These are phyloP conservation scores for Nomada ferruginata DNA, from an alignment of 2,888 invertebrate genomes.

Conservation along the genomic window DNA sequence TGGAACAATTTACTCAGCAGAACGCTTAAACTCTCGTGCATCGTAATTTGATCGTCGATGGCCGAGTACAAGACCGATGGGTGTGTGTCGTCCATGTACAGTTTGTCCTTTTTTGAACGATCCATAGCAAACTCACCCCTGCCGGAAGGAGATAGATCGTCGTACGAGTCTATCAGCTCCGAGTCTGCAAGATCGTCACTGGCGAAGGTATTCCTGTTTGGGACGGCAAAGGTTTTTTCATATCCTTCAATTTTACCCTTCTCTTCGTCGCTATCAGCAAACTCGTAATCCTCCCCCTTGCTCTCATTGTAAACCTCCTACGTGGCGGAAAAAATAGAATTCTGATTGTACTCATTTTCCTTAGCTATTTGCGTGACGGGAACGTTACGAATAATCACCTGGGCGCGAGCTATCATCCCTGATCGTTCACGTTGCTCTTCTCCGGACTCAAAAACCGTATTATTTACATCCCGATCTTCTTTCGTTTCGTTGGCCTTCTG, in stretches of 20 bases:
- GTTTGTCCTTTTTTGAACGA: not conserved
- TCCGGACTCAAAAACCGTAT: slow-evolving; percentile 5
- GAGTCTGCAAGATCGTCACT: not conserved
- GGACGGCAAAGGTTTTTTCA: not conserved
- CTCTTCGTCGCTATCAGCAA: not conserved
- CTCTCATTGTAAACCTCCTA: slow-evolving; percentile 12
- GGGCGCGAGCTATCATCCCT: not conserved
- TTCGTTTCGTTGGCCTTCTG: slow-evolving; percentile 3
- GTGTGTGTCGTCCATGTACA: slow-evolving; percentile 17
- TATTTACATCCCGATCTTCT: slow-evolving; percentile 6
- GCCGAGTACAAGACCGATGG: slow-evolving; percentile 57
- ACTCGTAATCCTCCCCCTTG: slow-evolving; percentile 8
- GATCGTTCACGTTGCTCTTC: slow-evolving; percentile 10
- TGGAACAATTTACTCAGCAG: slow-evolving; percentile 70
- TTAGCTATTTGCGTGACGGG: not conserved
- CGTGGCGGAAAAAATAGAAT: not conserved
- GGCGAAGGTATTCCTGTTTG: not conserved
- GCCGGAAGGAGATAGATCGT: slow-evolving; percentile 19
- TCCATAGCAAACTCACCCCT: slow-evolving; percentile 33
- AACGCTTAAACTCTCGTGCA: slow-evolving; percentile 65
- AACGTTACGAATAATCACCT: slow-evolving; percentile 14
- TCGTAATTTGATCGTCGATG: slow-evolving; percentile 60
- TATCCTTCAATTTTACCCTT: not conserved
- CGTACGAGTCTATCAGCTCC: slow-evolving; percentile 32
- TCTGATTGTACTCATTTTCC: not conserved